Evolutionary conservation across 2,888 invertebrate species (phyloP), one percentile per base, ranked within the genome.

Genomic region (Athrips mouffetella): DNA sequence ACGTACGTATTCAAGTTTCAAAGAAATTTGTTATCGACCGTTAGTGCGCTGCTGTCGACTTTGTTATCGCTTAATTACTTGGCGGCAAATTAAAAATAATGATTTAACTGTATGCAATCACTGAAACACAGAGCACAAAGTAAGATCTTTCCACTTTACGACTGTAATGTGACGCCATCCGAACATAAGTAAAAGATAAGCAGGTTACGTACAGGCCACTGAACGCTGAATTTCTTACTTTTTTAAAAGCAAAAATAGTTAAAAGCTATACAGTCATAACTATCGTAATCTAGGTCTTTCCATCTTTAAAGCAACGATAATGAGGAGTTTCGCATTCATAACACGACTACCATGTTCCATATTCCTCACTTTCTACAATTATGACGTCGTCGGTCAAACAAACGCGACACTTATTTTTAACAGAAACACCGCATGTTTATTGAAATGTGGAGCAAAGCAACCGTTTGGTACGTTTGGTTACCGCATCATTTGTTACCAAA

Each of bases 401-500:
- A 33, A 47, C 15, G 35, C 21, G 42, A 13, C 31, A 15, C 1
- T 31, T 13, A n/a, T 15, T 31, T 11, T 31, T 31, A 15, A 15
- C 11, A 11, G 21, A 37, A 37, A 37, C n/a, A 8, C 5, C 18
- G n/a, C n/a, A n/a, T n/a, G n/a, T 35, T 35, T 18, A 16, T 37
- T 11, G 37, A 20, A 20, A 37, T 35, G n/a, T 37, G 37, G 21
- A 4, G 11, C 37, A 2, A 11, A 37, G 2, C 21, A 1, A 10
- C 4, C 15, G 16, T 18, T 1, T 3, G 11, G 21, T 37, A n/a
- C 11, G 39, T 8, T 29, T 42, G 15, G 58, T 73, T 70, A 69
- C 67, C 55, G 65, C 64, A 67, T 55, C 51, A 39, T 29, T 51
- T 52, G 46, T 42, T 50, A 45, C 49, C 57, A 55, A 59, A 63